phyloP scores from a whole-genome alignment of 2,888 invertebrate genomes.

The Zhuqinia jingwanae region DNA sequence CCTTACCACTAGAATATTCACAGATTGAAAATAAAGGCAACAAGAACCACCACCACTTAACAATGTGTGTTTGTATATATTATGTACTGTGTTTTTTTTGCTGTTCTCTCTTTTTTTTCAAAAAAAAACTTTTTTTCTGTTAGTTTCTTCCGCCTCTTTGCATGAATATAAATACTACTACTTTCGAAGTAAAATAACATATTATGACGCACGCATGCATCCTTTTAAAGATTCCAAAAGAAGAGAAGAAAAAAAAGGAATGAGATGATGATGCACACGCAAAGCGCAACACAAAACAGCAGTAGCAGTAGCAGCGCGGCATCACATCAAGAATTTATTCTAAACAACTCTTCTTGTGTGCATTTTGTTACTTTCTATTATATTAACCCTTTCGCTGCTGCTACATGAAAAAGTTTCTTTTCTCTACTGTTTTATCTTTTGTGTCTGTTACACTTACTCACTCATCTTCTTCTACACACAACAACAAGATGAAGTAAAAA shows the following conservation, averaged over 20 bases:
- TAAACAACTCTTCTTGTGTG: too few species aligned
- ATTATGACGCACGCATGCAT: neutral
- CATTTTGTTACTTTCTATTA: neutral
- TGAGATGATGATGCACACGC: conserved; percentile 28
- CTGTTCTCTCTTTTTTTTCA: neutral
- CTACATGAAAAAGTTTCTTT: neutral
- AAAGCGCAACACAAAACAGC: too few species aligned
- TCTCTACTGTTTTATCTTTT: neutral
- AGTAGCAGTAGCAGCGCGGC: too few species aligned
- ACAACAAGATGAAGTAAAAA: neutral
- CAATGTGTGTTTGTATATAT: neutral
- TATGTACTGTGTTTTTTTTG: neutral
- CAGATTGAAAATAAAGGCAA: too few species aligned
- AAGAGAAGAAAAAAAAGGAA: too few species aligned
- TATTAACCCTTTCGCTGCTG: neutral
- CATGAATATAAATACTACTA: conserved; percentile 23
- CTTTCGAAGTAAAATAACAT: too few species aligned
- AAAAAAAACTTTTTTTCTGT: neutral
- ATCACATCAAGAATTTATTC: too few species aligned
- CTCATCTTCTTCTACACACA: neutral
- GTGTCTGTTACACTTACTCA: neutral
- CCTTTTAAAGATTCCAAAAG: too few species aligned
- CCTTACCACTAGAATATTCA: too few species aligned
- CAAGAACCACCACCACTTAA: neutral
- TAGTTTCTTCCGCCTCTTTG: neutral